These are phyloP conservation scores for Chelonia mydas DNA, from an alignment of 2,797 vertebrate genomes.

Conservation along the genomic window DNA sequence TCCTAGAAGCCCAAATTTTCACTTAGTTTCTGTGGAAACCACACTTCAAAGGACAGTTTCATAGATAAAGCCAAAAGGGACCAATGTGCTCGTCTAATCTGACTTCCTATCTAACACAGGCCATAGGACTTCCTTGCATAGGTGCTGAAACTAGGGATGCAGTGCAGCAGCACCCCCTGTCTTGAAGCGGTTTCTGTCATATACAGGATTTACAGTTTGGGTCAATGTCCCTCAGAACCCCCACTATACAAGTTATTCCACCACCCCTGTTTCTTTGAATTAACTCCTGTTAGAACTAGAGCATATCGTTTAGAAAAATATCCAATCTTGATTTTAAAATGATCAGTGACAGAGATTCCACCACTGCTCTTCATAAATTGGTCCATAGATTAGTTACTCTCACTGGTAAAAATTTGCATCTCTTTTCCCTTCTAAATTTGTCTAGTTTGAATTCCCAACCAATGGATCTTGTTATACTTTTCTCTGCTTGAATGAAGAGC, in stretches of 20 bases:
- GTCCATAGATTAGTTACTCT: background rate
- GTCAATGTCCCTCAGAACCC: too few species aligned
- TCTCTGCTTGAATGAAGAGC: background rate
- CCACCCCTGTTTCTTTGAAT: too few species aligned
- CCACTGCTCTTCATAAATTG: background rate
- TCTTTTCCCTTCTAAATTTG: background rate
- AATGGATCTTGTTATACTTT: background rate
- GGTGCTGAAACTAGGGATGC: too few species aligned
- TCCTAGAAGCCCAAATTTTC: background rate
- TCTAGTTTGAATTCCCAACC: background rate
- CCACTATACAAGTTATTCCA: too few species aligned
- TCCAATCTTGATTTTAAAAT: background rate
- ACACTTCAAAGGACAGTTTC: background rate
- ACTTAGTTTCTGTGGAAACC: background rate
- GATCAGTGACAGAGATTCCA: background rate
- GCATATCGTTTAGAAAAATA: background rate
- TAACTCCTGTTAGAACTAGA: background rate
- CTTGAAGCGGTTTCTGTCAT: too few species aligned
- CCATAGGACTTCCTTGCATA: too few species aligned
- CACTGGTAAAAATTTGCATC: background rate
- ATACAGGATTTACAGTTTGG: too few species aligned
- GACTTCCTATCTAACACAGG: background rate
- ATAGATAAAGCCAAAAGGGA: background rate
- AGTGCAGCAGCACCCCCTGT: too few species aligned
- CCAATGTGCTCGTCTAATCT: background rate